Evolutionary conservation across 53 echinoderm and acorn worm genomes (phyloP), one percentile per base, ranked within the genome.

Genomic region (Holothuria scabra): DNA sequence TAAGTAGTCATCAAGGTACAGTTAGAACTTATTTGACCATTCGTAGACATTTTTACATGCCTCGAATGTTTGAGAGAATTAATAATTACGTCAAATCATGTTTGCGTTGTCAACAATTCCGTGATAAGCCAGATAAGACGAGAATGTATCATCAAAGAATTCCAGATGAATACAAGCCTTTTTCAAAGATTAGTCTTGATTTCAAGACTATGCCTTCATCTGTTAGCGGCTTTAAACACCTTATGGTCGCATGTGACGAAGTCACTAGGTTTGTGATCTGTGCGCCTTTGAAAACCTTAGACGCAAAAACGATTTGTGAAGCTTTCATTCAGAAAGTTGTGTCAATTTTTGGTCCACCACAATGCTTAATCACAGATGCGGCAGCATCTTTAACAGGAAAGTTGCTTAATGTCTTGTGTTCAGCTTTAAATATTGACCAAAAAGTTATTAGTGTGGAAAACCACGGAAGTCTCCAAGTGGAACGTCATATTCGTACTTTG

Each of bases 51-150:
- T 9, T 69, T 29, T 69, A 69, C 10, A 69, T 69, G 28, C 70
- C 70, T 31, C 23, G 10, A 26, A 69, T 69, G 70, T 69, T 69
- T 31, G 70, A 69, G 8, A 26, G 70, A 69, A 32, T 69, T 2
- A 69, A 32, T 69, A 69, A 69, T 12, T 69, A 69, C 8, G 34
- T 69, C 20, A 69, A 69, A 29, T 24, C 70, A 69, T 69, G 70
- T 69, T 25, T 69, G 34, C 70, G 70, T 21, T 69, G 70, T 29
- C 70, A 69, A 69, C 70, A 69, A 69, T 69, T 69, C 70, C 23
- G 30, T 20, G 29, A 21, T 6, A 69, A 69, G 8, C 28, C 70
- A 29, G 70, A 69, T 31, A 22, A 29, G 20, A 3, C 10, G 23
- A 2, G 70, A 29, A 24, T 31, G 20, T 69, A 26, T 29, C 70